A percentile compares a stretch with the other conserved stretches of the same genome.
Evolutionary conservation across 2,797 vertebrate species (phyloP).

Genomic region (Pelochelys cantorii): DNA sequence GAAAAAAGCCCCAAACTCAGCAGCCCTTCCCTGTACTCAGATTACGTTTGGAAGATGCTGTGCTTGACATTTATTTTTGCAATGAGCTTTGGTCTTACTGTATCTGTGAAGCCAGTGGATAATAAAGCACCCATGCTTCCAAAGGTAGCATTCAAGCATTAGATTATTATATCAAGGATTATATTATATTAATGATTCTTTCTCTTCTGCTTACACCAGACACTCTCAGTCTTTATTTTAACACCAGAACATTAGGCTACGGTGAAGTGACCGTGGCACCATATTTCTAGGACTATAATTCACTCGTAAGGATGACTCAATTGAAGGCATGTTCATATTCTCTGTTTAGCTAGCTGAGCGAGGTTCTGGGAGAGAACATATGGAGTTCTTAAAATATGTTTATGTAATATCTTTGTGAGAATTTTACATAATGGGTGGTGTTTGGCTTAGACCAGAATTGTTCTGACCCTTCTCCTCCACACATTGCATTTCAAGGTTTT

Average conservation of each 20-base stretch:
- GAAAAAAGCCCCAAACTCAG: neutral
- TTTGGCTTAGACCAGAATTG: conserved; percentile 49
- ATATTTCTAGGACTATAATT: neutral
- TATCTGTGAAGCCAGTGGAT: neutral
- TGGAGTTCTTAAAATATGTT: conserved; percentile 66
- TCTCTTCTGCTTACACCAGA: neutral
- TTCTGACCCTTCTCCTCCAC: conserved; percentile 43
- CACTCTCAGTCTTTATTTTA: neutral
- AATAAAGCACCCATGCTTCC: neutral
- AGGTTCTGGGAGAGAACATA: conserved; percentile 48
- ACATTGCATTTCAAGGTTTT: conserved; percentile 38
- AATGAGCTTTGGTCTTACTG: neutral
- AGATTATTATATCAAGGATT: neutral
- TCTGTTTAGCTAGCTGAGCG: conserved; percentile 30
- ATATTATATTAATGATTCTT: fast-evolving
- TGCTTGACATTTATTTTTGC: neutral
- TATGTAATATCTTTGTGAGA: conserved; percentile 49
- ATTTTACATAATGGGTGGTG: conserved; percentile 54
- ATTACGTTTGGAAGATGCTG: neutral
- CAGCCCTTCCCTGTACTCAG: neutral
- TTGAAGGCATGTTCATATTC: neutral
- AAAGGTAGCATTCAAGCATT: neutral
- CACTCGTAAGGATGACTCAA: neutral
- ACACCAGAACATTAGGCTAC: fast-evolving
- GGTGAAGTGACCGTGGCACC: neutral